These are phyloP conservation scores for Rhinichthys osculus DNA, from an alignment of 2,797 vertebrate genomes.

Conservation along the genomic window DNA sequence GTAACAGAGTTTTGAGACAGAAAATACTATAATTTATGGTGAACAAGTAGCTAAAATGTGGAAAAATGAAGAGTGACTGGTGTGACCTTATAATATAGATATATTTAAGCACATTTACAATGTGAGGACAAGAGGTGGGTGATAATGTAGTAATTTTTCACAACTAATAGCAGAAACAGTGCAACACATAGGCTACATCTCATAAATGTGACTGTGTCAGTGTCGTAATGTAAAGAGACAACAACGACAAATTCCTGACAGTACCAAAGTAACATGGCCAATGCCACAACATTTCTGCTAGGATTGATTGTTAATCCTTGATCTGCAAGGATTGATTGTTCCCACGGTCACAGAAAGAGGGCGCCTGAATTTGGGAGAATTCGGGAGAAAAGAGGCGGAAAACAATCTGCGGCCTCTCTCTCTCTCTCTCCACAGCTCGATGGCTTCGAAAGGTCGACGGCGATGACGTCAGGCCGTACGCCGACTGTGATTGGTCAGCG, in stretches of 20 bases:
- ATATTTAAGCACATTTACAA: background rate
- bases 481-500: conserved; percentile 53
- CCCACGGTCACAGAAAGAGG: conserved; percentile 46
- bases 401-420: conserved; percentile 40
- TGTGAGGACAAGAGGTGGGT: background rate
- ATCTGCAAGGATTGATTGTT: background rate
- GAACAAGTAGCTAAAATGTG: background rate
- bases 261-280: background rate
- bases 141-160: background rate
- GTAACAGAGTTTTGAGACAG: background rate
- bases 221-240: no score
- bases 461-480: conserved; percentile 67
- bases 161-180: background rate
- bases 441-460: conserved; percentile 64
- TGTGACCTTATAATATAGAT: background rate
- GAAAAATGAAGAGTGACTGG: background rate
- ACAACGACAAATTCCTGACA: background rate
- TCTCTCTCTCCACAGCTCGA: conserved; percentile 52
- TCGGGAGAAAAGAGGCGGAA: background rate
- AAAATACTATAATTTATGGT: background rate
- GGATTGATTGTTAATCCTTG: no score
- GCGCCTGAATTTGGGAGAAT: conserved; percentile 28
- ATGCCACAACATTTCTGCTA: background rate
- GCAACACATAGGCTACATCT: background rate
- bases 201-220: no score